These are phyloP conservation scores for Drosophila asahinai DNA, from an alignment of 1,140 invertebrate species.

Conservation along the genomic window DNA sequence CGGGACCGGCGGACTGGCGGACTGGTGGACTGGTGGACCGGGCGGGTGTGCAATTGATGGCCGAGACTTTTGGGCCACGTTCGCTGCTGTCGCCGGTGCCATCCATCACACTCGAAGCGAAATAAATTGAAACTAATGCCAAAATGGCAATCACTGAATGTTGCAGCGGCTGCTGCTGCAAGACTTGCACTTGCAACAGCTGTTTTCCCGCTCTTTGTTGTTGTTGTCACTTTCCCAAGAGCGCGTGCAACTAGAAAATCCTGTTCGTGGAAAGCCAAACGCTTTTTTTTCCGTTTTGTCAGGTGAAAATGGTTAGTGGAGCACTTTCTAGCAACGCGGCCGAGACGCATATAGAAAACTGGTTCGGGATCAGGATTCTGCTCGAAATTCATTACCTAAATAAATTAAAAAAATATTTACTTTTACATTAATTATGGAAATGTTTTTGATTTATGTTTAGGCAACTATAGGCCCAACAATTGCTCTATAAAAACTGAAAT, in stretches of 20 bases:
- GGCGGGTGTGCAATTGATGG: slow-evolving; percentile 28
- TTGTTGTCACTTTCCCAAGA: slow-evolving; percentile 33
- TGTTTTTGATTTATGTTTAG: too few relatives aligned
- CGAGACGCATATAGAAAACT: slow-evolving; percentile 13
- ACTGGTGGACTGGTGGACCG: too few relatives aligned
- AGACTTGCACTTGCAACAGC: slow-evolving; percentile 61
- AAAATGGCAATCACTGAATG: slow-evolving; percentile 74
- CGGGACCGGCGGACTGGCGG: neutral
- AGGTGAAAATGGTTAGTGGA: slow-evolving; percentile 52
- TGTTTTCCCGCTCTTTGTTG: slow-evolving; percentile 33
- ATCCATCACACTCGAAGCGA: slow-evolving; percentile 76
- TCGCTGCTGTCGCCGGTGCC: slow-evolving; percentile 64
- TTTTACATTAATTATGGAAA: too few relatives aligned
- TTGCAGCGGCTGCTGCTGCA: slow-evolving; percentile 16
- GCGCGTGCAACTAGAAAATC: slow-evolving; percentile 64
- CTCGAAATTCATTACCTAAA: too few relatives aligned
- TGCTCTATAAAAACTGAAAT: too few relatives aligned
- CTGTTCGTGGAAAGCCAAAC: slow-evolving; percentile 53
- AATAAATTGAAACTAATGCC: slow-evolving; percentile 79
- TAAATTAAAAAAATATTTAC: too few relatives aligned
- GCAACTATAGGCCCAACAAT: too few relatives aligned
- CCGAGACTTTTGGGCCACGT: slow-evolving; percentile 36
- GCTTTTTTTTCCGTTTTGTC: slow-evolving; percentile 34
- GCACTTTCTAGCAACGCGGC: slow-evolving; percentile 31
- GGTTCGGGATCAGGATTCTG: neutral